Evolutionary conservation across 2,797 vertebrate genomes (phyloP), one percentile per base, ranked within the genome.

Genomic region (Acanthurus lineatus): DNA sequence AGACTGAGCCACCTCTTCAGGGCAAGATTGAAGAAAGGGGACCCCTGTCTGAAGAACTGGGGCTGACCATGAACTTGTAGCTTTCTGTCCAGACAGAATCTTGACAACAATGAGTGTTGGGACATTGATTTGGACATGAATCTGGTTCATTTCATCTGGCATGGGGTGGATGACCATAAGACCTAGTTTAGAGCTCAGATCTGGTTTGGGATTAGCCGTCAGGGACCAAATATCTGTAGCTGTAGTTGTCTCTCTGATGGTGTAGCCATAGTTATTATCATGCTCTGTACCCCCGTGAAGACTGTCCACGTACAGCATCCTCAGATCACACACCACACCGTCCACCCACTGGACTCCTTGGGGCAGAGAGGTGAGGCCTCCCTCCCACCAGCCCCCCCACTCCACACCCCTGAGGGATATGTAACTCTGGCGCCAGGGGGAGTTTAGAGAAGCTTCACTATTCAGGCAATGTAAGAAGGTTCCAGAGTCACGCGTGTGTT

Each of bases 341-440:
- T 96, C 96, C 38, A 95, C 85, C 96, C 96, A 96, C 51, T 69
- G 87, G 22, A 85, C 88, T 49, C 70, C 79, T 2, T 60, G 44
- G 2, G 88, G 82, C 4, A 89, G 49, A 0, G 68, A 86, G 19
- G 90, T 80, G 19, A 93, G 58, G 12, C 92, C 90, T 35, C 92
- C 93, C 58, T 95, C 93, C 62, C 91, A 81, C 96, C 96, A 96
- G 69, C 94, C 92, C 0, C 93, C 92, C 94, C 94, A 93, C 59
- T 91, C 91, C 0, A 79, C 47, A 35, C 92, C 89, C 40, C 60
- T 63, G 0, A 95, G 70, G 19, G 94, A 94, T 73, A 95, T 52
- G 68, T 95, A 96, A 78, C 93, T 96, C 86, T 96, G 96, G 7
- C 91, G 91, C 96, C 96, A 97, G 0, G 89, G 77, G 2, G 95